Percentiles rank a stretch among this genome's conserved stretches.
Conservation (phyloP, 2,888 invertebrate genomes). For the Melieria omissa region DNA sequence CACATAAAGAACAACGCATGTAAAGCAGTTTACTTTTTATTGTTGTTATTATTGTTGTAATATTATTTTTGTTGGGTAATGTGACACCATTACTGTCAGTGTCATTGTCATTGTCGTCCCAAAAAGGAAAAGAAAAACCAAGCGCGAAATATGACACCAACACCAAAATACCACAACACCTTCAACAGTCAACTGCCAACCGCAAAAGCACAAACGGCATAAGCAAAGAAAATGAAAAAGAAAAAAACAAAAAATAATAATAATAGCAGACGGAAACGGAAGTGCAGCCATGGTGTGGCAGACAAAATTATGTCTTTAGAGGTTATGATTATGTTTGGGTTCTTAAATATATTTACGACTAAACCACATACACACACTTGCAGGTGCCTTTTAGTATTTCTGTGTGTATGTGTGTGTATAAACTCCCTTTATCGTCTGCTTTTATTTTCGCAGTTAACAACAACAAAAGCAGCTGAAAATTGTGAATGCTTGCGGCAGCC, state of each 20-base stretch:
- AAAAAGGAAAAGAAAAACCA: too few relatives aligned
- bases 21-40: too few relatives aligned
- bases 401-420: conserved; percentile 1
- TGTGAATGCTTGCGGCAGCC: too few relatives aligned
- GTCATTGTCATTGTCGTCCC: too few relatives aligned
- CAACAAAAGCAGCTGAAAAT: not conserved
- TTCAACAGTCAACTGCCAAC: conserved; percentile 1
- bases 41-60: too few relatives aligned
- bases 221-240: not conserved
- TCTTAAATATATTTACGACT: not conserved
- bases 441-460: not conserved
- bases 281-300: conserved; percentile 23
- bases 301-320: conserved; percentile 44
- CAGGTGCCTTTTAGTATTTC: not conserved
- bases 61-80: too few relatives aligned
- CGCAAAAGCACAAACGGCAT: not conserved
- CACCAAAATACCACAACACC: too few relatives aligned
- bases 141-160: too few relatives aligned
- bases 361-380: not conserved
- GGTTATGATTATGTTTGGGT: conserved; percentile 54
- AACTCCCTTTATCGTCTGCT: not conserved
- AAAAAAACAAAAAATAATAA: conserved; percentile 5
- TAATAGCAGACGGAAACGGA: conserved; percentile 51
- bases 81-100: too few relatives aligned
- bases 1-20: too few relatives aligned